These are phyloP conservation scores for Ceyx cyanopectus DNA, from an alignment of 2,113 vertebrate species.

Conservation along the genomic window DNA sequence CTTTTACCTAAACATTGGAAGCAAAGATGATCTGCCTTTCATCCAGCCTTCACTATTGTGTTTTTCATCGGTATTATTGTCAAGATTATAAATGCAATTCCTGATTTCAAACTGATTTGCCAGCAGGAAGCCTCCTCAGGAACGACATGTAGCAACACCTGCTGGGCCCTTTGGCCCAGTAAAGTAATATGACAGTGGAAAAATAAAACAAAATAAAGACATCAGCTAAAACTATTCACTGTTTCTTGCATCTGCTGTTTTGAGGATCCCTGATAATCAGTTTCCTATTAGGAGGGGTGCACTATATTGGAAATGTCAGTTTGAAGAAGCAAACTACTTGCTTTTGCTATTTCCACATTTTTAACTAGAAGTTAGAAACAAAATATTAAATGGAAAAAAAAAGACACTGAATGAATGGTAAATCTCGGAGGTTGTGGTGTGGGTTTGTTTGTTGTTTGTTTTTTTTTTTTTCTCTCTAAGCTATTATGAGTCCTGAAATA, in stretches of 20 bases:
- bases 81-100: conserved; percentile 55
- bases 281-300: background rate
- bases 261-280: background rate
- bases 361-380: background rate
- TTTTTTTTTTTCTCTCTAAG: background rate
- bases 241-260: background rate
- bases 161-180: background rate
- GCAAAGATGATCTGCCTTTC: conserved; percentile 45
- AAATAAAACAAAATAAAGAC: background rate
- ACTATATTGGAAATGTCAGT: background rate
- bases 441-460: background rate
- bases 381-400: background rate
- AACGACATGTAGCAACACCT: background rate
- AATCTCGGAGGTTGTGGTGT: background rate
- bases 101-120: conserved; percentile 64
- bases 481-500: background rate
- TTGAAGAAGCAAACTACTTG: background rate
- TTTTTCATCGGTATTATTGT: conserved; percentile 43
- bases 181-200: conserved; percentile 6
- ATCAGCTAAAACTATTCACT: background rate
- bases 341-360: background rate
- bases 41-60: conserved; percentile 30
- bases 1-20: background rate
- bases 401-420: background rate
- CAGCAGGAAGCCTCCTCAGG: conserved; percentile 39